Conservation (phyloP, 2,113 vertebrate species). For the Tetraodon nigroviridis region DNA sequence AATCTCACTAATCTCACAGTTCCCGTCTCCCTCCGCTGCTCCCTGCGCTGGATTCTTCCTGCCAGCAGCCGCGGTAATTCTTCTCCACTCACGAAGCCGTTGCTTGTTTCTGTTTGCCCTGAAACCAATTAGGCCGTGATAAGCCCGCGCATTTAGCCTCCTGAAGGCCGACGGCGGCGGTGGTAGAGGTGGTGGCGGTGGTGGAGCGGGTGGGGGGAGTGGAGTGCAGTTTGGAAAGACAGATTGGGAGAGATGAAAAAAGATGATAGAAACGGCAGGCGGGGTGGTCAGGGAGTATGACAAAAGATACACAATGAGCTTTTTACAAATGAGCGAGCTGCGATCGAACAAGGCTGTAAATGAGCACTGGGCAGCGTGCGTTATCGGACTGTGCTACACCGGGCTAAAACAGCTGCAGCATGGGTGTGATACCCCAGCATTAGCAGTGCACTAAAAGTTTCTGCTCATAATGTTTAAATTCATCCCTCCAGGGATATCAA, state of each 20-base stretch:
- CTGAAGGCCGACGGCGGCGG: constrained; percentile 44
- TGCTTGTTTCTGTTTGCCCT: constrained; percentile 71
- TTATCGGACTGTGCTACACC: constrained; percentile 4
- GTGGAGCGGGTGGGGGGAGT: constrained; percentile 13
- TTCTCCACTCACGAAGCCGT: constrained; percentile 52
- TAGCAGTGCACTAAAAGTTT: constrained; percentile 14
- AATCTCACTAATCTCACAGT: constrained; percentile 36
- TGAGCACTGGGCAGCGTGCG: background rate
- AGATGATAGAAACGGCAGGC: constrained; percentile 21
- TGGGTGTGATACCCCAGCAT: constrained; percentile 31
- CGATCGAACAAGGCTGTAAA: constrained; percentile 7
- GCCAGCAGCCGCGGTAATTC: constrained; percentile 58
- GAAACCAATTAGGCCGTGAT: constrained; percentile 72
- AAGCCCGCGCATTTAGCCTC: constrained; percentile 61
- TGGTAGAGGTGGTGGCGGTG: background rate
- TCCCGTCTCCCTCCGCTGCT: constrained; percentile 8
- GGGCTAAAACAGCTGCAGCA: constrained; percentile 24
- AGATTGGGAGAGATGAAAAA: constrained; percentile 26
- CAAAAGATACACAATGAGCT: constrained; percentile 24
- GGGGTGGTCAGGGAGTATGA: constrained; percentile 39
- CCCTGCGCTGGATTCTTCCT: constrained; percentile 19
- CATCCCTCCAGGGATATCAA: too few species aligned
- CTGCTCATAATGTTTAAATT: too few species aligned
- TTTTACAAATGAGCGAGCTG: constrained; percentile 51
- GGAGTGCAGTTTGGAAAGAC: constrained; percentile 29